Base-by-base conservation (phyloP, 2,113 vertebrate genomes). In the Anarrhichthys ocellatus region DNA sequence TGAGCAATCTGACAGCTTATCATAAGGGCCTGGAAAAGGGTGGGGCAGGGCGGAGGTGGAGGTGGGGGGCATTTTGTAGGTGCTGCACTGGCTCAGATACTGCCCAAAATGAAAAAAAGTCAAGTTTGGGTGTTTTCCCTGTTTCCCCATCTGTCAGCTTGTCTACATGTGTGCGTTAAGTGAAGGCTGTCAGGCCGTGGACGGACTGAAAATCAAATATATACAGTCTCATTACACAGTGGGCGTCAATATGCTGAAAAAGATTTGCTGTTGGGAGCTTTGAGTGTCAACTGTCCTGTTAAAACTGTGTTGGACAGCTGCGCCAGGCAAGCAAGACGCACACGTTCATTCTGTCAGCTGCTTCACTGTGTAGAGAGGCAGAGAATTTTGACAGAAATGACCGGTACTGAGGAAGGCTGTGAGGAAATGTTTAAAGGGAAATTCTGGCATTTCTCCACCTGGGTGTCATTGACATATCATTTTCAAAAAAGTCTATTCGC, bases 1-100 rank as follows among this genome's bases (percentile, higher is more conserved):
- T 93, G 92, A 94, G 86, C 79, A 87, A 80, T 91, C 85, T 93
- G 93, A 94, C 93, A 93, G 90, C 89, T 93, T 91, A 94, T 94
- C 92, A 93, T 90, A 65, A 76, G 72, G 66, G 68, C 68, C 80
- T 72, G 70, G 38, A 56, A 9, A 67, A 14, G 87, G 81, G 89
- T 9, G 83, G 72, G 65, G 69, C 15, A 9, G 71, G 69, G 48
- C 27, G 81, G 62, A 59, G 71, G 83, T 50, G 63, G 83, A 40
- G 65, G 66, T 32, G 66, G 68, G 68, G 27, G 73, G 78, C 52
- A n/a, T 82, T 77, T 75, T 78, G 62, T 75, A 36, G 81, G 73
- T 73, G 81, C 63, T 72, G 71, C 87, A 87, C 89, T 81, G 90
- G 86, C 80, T 85, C 80, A 34, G 54, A 61, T 29, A 42, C 68